Conservation (phyloP, 2,888 invertebrate species). For the Andrena marginata region DNA sequence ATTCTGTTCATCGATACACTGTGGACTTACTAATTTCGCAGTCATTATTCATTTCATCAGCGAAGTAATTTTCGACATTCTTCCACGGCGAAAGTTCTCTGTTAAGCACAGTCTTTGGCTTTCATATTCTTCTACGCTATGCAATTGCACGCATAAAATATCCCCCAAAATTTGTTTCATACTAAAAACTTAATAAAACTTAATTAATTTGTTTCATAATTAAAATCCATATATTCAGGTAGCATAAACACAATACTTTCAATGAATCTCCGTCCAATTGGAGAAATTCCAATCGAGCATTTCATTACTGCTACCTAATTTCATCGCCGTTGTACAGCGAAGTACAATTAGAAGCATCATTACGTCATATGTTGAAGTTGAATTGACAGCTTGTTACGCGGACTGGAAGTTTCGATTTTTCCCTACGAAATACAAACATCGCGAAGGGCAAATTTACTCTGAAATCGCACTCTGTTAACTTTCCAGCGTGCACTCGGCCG, state of each 20-base stretch:
- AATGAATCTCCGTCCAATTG: too few relatives aligned
- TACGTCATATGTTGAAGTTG: neutral
- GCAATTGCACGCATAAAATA: neutral
- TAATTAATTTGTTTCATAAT: too few relatives aligned
- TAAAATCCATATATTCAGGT: too few relatives aligned
- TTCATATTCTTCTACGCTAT: too few relatives aligned
- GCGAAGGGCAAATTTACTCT: slow-evolving; percentile 35
- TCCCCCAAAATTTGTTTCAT: neutral
- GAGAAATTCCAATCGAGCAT: neutral
- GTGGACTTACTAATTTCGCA: neutral
- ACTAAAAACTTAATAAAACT: neutral
- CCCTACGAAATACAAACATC: slow-evolving; percentile 9
- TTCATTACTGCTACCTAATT: neutral
- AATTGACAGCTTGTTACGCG: neutral
- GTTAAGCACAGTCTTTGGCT: neutral
- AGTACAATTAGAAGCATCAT: neutral
- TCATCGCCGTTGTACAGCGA: neutral
- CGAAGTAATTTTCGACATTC: neutral
- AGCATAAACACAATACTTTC: too few relatives aligned
- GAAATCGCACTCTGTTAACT: slow-evolving; percentile 39
- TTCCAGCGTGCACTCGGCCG: neutral
- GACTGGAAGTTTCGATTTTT: slow-evolving; percentile 15
- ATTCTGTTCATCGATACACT: neutral
- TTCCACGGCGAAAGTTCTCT: neutral
- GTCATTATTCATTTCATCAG: neutral